Evolutionary conservation across 2,888 invertebrate genomes (phyloP).

Genomic region (Opisthograptis luteolata): DNA sequence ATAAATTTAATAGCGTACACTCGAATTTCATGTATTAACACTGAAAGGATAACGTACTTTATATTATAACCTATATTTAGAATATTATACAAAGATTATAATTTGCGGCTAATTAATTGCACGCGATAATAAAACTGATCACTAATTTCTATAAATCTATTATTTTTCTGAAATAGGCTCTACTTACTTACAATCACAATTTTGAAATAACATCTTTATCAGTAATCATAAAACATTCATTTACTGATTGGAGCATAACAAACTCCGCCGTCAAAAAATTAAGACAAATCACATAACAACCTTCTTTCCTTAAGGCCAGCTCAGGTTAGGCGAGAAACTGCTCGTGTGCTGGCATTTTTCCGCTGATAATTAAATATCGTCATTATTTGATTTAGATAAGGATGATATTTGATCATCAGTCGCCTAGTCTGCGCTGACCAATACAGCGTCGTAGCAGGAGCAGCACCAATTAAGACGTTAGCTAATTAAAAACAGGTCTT

Average conservation of each 20-base stretch:
- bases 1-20: conserved; percentile 3
- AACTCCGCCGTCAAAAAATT: background rate
- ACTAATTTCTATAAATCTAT: conserved; percentile 15
- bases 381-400: no score
- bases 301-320: no score
- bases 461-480: no score
- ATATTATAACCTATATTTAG: conserved; percentile 10
- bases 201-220: conserved; percentile 7
- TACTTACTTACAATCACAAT: conserved; percentile 17
- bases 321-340: no score
- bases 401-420: no score
- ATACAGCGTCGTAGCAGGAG: no score
- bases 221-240: background rate
- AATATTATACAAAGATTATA: conserved; percentile 12
- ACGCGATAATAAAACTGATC: conserved; percentile 20
- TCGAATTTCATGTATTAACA: conserved; percentile 7
- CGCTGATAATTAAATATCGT: no score
- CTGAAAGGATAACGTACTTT: conserved; percentile 15
- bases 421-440: no score
- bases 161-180: conserved; percentile 4
- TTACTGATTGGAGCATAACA: background rate
- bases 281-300: background rate
- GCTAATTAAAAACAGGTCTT: no score
- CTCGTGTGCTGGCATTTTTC: no score
- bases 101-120: no score